These are phyloP conservation scores for Typhlichthys eigenmanni DNA, from an alignment of 2,797 vertebrate species.

Conservation along the genomic window DNA sequence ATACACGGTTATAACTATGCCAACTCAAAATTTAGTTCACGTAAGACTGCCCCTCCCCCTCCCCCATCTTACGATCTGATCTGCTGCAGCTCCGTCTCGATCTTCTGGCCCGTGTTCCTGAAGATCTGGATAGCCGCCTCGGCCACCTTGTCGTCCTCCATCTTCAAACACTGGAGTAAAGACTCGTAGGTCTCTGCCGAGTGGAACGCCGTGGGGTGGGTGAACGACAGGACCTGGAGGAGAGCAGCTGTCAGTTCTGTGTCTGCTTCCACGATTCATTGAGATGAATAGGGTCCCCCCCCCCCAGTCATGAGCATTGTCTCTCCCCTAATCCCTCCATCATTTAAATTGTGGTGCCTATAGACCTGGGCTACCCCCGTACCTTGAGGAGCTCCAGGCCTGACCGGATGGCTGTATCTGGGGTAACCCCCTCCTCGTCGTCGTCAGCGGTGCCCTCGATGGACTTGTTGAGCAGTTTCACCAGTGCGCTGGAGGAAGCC, in stretches of 20 bases:
- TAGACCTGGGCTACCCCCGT: not conserved
- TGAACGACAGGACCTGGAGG: slow-evolving; percentile 94
- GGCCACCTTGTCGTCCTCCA: slow-evolving; percentile 99
- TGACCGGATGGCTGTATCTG: slow-evolving; percentile 95
- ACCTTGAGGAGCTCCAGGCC: slow-evolving; percentile 99
- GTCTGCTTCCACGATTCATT: no score
- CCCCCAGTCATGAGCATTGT: not conserved
- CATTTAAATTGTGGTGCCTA: no score
- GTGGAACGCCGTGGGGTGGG: slow-evolving; percentile 98
- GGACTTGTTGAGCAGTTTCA: slow-evolving; percentile 98
- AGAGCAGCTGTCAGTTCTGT: not conserved
- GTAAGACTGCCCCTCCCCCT: no score
- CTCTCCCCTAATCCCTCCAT: not conserved
- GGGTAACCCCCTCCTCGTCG: slow-evolving; percentile 97
- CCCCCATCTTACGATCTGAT: slow-evolving; percentile 91
- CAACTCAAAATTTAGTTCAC: not conserved
- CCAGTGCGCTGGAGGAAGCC: slow-evolving; percentile 84
- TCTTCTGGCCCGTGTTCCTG: slow-evolving; percentile 98
- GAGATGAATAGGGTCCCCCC: no score
- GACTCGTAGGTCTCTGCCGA: slow-evolving; percentile 98
- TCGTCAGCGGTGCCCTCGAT: slow-evolving; percentile 97
- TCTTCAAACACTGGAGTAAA: slow-evolving; percentile 97
- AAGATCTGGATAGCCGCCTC: slow-evolving; percentile 99
- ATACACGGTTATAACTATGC: no score
- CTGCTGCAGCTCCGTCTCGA: slow-evolving; percentile 95